Conservation (phyloP, 2,888 invertebrate genomes). For the Leucoma salicis region DNA sequence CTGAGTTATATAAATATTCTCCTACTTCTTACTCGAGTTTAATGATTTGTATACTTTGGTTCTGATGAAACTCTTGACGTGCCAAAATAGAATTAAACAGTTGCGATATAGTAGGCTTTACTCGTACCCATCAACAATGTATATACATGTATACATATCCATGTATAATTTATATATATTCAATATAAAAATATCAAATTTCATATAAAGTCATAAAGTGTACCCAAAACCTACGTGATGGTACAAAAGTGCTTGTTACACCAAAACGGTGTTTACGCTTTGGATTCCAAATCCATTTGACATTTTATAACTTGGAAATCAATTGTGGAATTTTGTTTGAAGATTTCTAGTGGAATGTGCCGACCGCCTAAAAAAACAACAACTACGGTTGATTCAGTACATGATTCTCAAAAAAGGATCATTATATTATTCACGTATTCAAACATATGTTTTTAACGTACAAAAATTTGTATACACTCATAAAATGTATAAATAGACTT, state of each 20-base stretch:
- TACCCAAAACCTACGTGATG: constrained; percentile 83
- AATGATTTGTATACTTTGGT: constrained; percentile 82
- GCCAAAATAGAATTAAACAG: constrained; percentile 82
- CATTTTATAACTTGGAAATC: constrained; percentile 76
- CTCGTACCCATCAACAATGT: constrained; percentile 82
- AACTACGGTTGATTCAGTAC: constrained; percentile 77
- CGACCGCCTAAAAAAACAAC: constrained; percentile 80
- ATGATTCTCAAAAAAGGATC: constrained; percentile 82
- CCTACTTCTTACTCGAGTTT: constrained; percentile 81
- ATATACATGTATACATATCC: constrained; percentile 82
- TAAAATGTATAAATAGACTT: constrained; percentile 81
- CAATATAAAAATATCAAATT: constrained; percentile 82
- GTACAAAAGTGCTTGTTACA: constrained; percentile 75
- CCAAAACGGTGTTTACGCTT: constrained; percentile 73
- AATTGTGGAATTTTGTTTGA: constrained; percentile 76
- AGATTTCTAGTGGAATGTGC: constrained; percentile 80
- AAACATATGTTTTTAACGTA: constrained; percentile 74
- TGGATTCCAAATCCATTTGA: constrained; percentile 74
- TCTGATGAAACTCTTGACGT: constrained; percentile 80
- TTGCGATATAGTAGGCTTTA: constrained; percentile 80
- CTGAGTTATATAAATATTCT: constrained; percentile 81
- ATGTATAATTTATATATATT: constrained; percentile 83
- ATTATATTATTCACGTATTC: constrained; percentile 70
- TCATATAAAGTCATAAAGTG: constrained; percentile 83
- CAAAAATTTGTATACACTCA: constrained; percentile 81